These are phyloP conservation scores for Phragmatobia fuliginosa DNA, from an alignment of 2,888 invertebrate genomes.

Conservation along the genomic window DNA sequence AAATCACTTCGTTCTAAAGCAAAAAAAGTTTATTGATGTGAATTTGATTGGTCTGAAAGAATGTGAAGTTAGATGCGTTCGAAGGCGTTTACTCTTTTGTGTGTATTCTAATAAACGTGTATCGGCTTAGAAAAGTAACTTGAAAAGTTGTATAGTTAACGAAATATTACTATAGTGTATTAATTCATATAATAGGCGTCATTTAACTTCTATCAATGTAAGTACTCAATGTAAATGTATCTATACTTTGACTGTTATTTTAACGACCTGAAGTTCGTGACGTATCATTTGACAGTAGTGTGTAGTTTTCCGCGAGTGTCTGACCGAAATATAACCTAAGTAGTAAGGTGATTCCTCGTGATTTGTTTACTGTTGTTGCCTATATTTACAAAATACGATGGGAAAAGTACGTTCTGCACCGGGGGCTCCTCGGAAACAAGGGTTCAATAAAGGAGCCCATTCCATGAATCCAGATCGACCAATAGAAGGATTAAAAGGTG, in stretches of 20 bases:
- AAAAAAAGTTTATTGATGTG: background rate
- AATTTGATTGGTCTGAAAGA: background rate
- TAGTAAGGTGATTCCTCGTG: conserved; percentile 35
- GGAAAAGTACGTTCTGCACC: conserved; percentile 91
- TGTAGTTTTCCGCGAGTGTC: conserved; percentile 25
- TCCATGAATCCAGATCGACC: conserved; percentile 98
- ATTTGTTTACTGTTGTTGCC: conserved; percentile 22
- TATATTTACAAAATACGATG: conserved; percentile 80
- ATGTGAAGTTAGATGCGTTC: conserved; percentile 8
- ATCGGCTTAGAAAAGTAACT: background rate
- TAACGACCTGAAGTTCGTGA: conserved; percentile 39
- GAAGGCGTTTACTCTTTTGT: conserved; percentile 18
- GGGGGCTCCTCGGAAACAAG: conserved; percentile 93
- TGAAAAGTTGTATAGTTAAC: background rate
- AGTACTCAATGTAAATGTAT: conserved; percentile 23
- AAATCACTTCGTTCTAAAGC: background rate
- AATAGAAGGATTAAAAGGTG: conserved; percentile 92
- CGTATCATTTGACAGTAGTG: conserved; percentile 38
- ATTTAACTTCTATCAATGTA: conserved; percentile 4
- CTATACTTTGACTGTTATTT: background rate
- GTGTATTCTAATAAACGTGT: conserved; percentile 2
- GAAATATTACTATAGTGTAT: background rate
- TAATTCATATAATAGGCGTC: background rate
- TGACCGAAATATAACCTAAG: conserved; percentile 41
- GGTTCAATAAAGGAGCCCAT: conserved; percentile 94